Conservation (phyloP, 2,113 vertebrate species). For the Ochotona princeps region DNA sequence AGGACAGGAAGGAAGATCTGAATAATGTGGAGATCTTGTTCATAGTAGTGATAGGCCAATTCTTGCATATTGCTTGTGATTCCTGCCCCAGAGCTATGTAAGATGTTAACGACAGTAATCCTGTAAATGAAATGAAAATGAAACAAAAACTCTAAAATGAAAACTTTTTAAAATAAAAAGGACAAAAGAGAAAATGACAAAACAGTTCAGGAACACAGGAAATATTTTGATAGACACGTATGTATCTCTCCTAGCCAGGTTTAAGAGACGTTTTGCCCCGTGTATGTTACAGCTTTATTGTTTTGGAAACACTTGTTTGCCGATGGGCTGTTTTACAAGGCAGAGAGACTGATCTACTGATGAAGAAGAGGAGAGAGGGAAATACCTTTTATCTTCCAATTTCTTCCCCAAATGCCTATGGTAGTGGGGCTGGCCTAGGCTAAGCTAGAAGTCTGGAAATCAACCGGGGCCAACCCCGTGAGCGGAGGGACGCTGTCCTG, state of each 20-base stretch:
- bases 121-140: no score
- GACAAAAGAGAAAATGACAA: conserved; percentile 16
- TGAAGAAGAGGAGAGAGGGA: no score
- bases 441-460: no score
- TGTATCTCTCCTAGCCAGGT: not conserved
- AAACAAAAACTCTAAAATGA: not conserved
- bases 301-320: no score
- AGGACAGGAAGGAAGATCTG: not conserved
- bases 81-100: not conserved
- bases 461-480: no score
- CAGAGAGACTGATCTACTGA: no score
- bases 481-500: no score
- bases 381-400: no score
- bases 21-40: not conserved
- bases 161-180: conserved; percentile 35
- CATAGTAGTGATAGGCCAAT: not conserved
- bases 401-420: no score
- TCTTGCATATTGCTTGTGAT: not conserved
- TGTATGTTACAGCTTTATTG: not conserved
- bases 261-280: not conserved
- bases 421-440: no score
- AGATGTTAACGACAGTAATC: not conserved
- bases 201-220: not conserved
- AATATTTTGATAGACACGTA: not conserved
- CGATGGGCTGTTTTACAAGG: no score